Conservation (phyloP, 2,797 vertebrate genomes). For the Argya squamiceps region DNA sequence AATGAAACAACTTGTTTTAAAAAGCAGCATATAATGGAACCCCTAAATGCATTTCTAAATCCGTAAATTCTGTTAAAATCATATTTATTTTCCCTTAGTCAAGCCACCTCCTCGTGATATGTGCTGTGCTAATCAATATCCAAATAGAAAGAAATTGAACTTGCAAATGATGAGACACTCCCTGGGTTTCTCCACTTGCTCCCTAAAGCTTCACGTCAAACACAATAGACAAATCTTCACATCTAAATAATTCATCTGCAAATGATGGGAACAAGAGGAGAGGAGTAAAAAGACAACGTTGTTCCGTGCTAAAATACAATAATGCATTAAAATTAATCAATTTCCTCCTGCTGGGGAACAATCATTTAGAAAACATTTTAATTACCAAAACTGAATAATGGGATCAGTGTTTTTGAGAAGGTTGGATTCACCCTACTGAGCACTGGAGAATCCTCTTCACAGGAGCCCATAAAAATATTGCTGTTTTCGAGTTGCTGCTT, state of each 20-base stretch:
- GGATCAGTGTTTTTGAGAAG: slow-evolving; percentile 45
- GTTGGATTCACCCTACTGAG: slow-evolving; percentile 26
- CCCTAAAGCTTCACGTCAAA: neutral
- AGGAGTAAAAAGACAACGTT: neutral
- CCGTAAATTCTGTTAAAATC: neutral
- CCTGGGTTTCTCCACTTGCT: slow-evolving; percentile 18
- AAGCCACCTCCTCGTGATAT: neutral
- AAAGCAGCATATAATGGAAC: neutral
- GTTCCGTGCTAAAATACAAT: slow-evolving; percentile 54
- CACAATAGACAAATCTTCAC: slow-evolving; percentile 37
- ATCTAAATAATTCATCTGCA: slow-evolving; percentile 57
- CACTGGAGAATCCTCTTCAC: slow-evolving; percentile 22
- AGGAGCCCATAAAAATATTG: slow-evolving; percentile 32
- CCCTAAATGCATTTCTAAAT: neutral
- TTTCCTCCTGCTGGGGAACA: slow-evolving; percentile 49
- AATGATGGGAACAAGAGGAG: neutral
- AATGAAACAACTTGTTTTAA: neutral
- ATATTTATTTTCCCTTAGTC: neutral
- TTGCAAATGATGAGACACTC: neutral
- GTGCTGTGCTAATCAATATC: slow-evolving; percentile 3
- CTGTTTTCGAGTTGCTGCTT: slow-evolving; percentile 16
- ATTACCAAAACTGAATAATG: slow-evolving; percentile 42
- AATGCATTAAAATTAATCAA: slow-evolving; percentile 52
- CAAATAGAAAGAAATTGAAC: neutral
- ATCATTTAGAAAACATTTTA: slow-evolving; percentile 59